A percentile compares a stretch with the other conserved stretches of the same genome.
Conservation (phyloP, 2,888 invertebrate genomes). For the Erebia ligea region DNA sequence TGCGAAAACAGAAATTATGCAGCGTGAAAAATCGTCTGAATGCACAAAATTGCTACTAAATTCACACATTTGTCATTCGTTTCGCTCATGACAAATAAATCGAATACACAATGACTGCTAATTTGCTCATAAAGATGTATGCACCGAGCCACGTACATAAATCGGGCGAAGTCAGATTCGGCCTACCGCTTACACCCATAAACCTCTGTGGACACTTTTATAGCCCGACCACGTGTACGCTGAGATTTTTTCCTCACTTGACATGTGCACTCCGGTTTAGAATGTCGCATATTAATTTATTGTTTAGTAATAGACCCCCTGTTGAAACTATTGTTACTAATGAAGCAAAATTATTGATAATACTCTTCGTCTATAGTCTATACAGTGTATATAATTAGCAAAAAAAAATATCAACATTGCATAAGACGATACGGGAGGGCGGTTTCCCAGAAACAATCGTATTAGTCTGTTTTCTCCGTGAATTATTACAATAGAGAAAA, state of each 20-base stretch:
- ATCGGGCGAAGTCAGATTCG: constrained; percentile 75
- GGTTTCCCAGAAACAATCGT: too few relatives aligned
- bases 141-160: constrained; percentile 74
- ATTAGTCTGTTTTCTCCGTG: too few relatives aligned
- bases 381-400: not conserved
- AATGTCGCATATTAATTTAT: constrained; percentile 74
- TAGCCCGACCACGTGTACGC: constrained; percentile 79
- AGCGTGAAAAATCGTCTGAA: constrained; percentile 40
- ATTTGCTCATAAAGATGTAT: constrained; percentile 82
- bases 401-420: not conserved
- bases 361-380: not conserved
- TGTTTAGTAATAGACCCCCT: constrained; percentile 70
- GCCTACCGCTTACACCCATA: constrained; percentile 82
- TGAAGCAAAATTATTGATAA: constrained; percentile 18
- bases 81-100: constrained; percentile 70
- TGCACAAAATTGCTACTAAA: constrained; percentile 52
- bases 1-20: constrained; percentile 42
- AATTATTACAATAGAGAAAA: too few relatives aligned
- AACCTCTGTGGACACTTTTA: constrained; percentile 81
- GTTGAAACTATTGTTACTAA: constrained; percentile 29
- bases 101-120: constrained; percentile 80
- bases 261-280: constrained; percentile 71
- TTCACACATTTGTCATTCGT: constrained; percentile 75
- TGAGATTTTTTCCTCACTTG: constrained; percentile 76
- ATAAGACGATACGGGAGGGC: too few relatives aligned